Percentiles rank a stretch among this genome's conserved stretches.
Evolutionary conservation across 1,140 invertebrate species (phyloP).

Genomic region (Acyrthosiphon pisum): DNA sequence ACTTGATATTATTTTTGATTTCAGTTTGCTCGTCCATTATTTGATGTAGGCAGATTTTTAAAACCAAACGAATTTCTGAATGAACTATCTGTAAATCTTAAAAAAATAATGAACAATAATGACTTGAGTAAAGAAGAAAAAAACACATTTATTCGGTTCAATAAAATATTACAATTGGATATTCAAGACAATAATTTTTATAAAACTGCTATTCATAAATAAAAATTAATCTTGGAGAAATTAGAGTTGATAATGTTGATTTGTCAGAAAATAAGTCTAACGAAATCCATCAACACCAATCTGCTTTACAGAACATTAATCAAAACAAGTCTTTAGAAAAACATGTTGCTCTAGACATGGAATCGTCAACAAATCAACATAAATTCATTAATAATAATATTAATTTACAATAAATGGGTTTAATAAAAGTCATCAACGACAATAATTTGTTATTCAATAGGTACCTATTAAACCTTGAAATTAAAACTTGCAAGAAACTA

Average conservation of each 20-base stretch:
- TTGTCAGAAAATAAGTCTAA: neutral
- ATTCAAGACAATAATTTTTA: neutral
- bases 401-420: no score
- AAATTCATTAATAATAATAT: neutral
- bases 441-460: no score
- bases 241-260: neutral
- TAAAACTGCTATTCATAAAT: neutral
- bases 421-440: no score
- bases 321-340: neutral
- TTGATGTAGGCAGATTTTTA: neutral
- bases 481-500: no score
- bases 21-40: slow-evolving; percentile 5
- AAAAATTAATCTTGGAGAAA: neutral
- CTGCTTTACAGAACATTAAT: neutral
- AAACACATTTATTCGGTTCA: neutral
- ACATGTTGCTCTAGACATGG: neutral
- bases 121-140: neutral
- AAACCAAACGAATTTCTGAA: slow-evolving; percentile 8
- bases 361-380: neutral
- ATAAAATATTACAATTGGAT: neutral
- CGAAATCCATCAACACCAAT: neutral
- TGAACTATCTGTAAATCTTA: neutral
- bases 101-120: neutral
- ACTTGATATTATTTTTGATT: neutral
- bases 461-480: no score